Conservation (phyloP, 2,888 invertebrate species). For the Mactromeris polynyma region DNA sequence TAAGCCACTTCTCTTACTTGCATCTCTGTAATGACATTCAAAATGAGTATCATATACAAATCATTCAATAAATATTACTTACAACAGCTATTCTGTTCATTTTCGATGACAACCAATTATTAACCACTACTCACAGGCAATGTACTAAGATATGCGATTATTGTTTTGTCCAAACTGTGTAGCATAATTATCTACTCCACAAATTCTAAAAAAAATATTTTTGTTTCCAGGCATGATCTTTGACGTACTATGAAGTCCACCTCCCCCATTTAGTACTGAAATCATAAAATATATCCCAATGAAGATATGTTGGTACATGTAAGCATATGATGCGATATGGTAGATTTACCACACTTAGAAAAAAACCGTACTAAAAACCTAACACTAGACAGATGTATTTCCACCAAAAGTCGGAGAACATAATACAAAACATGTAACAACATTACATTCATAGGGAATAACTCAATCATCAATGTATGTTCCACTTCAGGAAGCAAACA, state of each 20-base stretch:
- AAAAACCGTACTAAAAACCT: too few species aligned
- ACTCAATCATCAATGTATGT: too few species aligned
- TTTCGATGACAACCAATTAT: neutral
- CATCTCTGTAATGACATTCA: neutral
- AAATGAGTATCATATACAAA: neutral
- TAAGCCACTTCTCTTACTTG: neutral
- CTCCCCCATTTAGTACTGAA: neutral
- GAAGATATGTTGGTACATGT: too few species aligned
- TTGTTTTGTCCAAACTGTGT: neutral
- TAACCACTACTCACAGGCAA: neutral
- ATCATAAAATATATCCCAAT: neutral
- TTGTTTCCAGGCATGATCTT: slow-evolving; percentile 13
- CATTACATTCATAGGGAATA: too few species aligned
- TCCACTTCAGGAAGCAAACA: too few species aligned
- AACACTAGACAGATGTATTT: too few species aligned
- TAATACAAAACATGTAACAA: too few species aligned
- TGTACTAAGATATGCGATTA: slow-evolving; percentile 3
- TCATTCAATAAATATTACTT: neutral
- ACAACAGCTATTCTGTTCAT: too few species aligned
- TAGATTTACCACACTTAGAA: too few species aligned
- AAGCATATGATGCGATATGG: too few species aligned
- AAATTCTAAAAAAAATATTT: slow-evolving; percentile 24
- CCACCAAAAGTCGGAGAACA: too few species aligned
- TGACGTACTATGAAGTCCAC: neutral
- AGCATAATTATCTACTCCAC: slow-evolving; percentile 14